Conservation (phyloP, 2,888 invertebrate species). For the Sicus ferrugineus region DNA sequence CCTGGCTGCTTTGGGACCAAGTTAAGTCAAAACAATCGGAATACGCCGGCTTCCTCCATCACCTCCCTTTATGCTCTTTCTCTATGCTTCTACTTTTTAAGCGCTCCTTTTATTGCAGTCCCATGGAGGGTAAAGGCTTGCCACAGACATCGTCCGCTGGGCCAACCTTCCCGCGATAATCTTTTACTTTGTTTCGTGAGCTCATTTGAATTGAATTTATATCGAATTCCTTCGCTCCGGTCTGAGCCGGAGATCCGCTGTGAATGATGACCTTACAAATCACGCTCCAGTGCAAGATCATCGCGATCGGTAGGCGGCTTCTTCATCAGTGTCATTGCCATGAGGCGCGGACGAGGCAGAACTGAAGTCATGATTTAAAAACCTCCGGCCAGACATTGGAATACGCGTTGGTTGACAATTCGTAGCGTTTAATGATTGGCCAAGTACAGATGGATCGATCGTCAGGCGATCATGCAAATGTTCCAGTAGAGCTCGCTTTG, state of each 20-base stretch:
- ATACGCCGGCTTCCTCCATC: background rate
- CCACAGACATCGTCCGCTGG: background rate
- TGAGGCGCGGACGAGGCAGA: background rate
- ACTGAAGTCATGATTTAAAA: slow-evolving; percentile 17
- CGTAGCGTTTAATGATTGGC: slow-evolving; percentile 26
- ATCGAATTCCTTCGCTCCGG: slow-evolving; percentile 2
- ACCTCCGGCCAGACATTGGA: background rate
- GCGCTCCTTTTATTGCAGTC: background rate
- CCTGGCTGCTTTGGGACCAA: background rate
- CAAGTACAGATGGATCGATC: slow-evolving; percentile 25
- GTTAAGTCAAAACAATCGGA: background rate
- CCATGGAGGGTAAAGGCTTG: slow-evolving; percentile 19
- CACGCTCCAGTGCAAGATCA: slow-evolving; percentile 50
- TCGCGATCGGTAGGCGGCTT: slow-evolving; percentile 19
- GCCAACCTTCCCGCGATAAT: slow-evolving; percentile 15
- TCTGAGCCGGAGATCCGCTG: slow-evolving; percentile 28
- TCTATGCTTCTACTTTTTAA: slow-evolving; percentile 9
- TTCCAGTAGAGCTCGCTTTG: background rate
- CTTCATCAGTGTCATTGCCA: background rate
- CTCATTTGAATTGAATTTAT: slow-evolving; percentile 28
- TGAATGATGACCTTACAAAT: slow-evolving; percentile 62
- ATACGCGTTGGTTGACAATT: slow-evolving; percentile 27
- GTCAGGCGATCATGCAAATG: slow-evolving; percentile 28
- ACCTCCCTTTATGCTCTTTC: background rate
- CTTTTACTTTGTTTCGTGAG: slow-evolving; percentile 23